Percentiles rank a stretch among this genome's conserved stretches.
phyloP scores from a whole-genome alignment of 2,797 vertebrate species.

The Pseudopleuronectes americanus region DNA sequence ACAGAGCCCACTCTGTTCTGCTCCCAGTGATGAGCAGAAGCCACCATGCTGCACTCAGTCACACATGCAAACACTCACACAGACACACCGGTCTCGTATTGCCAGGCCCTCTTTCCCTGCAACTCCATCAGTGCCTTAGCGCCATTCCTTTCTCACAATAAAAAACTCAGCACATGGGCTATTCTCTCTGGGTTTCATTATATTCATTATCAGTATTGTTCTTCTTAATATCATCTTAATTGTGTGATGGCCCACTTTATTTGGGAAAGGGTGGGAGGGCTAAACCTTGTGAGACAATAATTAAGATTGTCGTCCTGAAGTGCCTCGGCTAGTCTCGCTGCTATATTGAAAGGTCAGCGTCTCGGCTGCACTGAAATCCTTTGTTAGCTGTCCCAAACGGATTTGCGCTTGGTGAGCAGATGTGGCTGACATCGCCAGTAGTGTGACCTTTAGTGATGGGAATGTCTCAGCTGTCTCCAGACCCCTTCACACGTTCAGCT shows the following conservation, averaged over 20 bases:
- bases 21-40: conserved; percentile 71
- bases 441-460: conserved; percentile 82
- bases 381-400: conserved; percentile 79
- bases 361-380: conserved; percentile 73
- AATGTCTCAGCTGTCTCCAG: conserved; percentile 71
- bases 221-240: conserved; percentile 63
- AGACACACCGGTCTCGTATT: conserved; percentile 39
- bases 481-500: conserved; percentile 51
- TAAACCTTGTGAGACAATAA: conserved; percentile 78
- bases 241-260: conserved; percentile 71
- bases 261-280: conserved; percentile 48
- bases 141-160: conserved; percentile 66
- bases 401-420: conserved; percentile 78
- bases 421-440: conserved; percentile 75
- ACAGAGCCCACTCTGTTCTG: conserved; percentile 74
- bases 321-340: conserved; percentile 65
- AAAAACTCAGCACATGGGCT: conserved; percentile 56
- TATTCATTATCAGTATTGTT: conserved; percentile 72
- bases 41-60: conserved; percentile 63
- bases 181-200: conserved; percentile 79
- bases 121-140: conserved; percentile 57
- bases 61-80: conserved; percentile 24
- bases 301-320: conserved; percentile 80
- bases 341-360: conserved; percentile 80
- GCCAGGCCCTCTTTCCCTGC: conserved; percentile 53